A percentile compares a stretch with the other conserved stretches of the same genome.
These are phyloP conservation scores for Ispidina picta DNA, from an alignment of 2,797 vertebrate genomes.

Conservation along the genomic window DNA sequence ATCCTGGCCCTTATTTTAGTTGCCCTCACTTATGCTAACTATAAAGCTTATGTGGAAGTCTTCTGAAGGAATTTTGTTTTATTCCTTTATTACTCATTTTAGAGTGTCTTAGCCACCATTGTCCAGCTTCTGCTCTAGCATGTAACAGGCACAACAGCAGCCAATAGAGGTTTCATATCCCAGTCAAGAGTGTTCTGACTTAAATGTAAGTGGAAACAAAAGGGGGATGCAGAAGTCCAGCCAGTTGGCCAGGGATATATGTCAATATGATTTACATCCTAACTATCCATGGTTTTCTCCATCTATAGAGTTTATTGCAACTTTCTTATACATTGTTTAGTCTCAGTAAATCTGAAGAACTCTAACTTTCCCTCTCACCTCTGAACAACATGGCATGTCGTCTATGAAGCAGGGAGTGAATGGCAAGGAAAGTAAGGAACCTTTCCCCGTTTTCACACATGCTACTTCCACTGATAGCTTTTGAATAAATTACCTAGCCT, in stretches of 20 bases:
- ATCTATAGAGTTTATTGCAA: not conserved
- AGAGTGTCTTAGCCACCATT: not conserved
- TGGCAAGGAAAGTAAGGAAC: not conserved
- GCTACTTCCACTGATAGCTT: not conserved
- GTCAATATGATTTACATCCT: not conserved
- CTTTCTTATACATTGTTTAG: not conserved
- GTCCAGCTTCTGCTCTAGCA: not conserved
- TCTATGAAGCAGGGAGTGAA: not conserved
- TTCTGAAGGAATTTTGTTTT: not conserved
- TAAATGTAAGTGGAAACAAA: not conserved
- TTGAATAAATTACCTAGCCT: not conserved
- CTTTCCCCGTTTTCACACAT: rapidly evolving
- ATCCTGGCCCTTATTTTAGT: not conserved
- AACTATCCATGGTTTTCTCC: not conserved
- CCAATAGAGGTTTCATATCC: not conserved
- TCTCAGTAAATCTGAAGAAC: not conserved
- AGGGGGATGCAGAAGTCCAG: not conserved
- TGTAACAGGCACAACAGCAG: not conserved
- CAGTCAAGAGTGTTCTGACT: not conserved
- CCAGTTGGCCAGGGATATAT: not conserved
- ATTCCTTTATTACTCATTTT: not conserved
- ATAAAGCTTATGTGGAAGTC: not conserved
- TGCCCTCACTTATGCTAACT: not conserved
- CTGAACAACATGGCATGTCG: not conserved
- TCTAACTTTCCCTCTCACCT: not conserved